Base-by-base conservation (phyloP, 1,140 invertebrate species). In the Scaptomyza graminum region DNA sequence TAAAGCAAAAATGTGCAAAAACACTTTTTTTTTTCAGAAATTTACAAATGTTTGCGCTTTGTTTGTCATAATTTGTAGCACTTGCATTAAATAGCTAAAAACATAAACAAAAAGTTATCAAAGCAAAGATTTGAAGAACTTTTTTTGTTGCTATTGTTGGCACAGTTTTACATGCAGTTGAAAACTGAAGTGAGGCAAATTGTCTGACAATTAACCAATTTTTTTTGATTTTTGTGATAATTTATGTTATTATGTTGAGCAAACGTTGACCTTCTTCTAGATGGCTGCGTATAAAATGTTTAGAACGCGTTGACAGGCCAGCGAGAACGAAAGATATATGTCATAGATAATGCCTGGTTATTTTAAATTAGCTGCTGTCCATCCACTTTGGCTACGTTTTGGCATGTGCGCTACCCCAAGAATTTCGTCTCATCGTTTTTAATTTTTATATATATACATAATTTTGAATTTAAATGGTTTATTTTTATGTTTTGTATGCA, bases 211-310 rank as follows among this genome's bases (percentile, higher is more conserved):
- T 65, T 41, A 11, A n/a, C 9, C 41, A 15, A 28, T 18, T 25
- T 56, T 39, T 62, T 16, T n/a, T 39, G 39, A 43, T 5, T 59
- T 6, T 46, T 31, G 31, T 9, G 31, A 34, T 9, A 9, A 46
- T 8, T 41, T 22, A 5, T 47, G 18, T 47, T 47, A 47, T 47
- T 22, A 55, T 46, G 51, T 59, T 51, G 39, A 66, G 62, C 43
- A 65, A 46, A 6, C 62, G 62, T 66, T 66, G 62, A 71, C 68
- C 68, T 70, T 70, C 67, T 51, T 59, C 47, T 52, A 57, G 12
- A 59, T 44, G 12, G 46, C 4, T 22, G 31, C 11, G 16, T 28
- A 25, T 50, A 18, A 13, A n/a, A 15, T 47, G 16, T 46, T 52
- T 16, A 43, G n/a, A 46, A 18, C 22, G 51, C n/a, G 67, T 8